Evolutionary conservation across 2,113 vertebrate genomes (phyloP), one percentile per base, ranked within the genome.

Genomic region (Pristiophorus japonicus): DNA sequence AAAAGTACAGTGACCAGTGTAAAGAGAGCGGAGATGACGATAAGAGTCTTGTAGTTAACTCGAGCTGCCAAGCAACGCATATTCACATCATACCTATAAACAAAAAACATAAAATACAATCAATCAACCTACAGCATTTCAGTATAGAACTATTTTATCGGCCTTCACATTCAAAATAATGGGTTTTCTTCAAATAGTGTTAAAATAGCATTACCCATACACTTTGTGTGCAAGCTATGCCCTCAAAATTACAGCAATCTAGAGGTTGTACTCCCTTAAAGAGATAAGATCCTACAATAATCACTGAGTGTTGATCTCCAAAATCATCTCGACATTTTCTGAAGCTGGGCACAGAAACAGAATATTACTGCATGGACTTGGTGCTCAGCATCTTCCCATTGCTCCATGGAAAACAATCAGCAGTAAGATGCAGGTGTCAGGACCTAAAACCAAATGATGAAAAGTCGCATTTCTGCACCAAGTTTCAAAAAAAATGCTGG

Each of bases 51-150:
- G 97, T 99, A 99, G 98, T 98, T 99, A 96, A 99, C 98, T 96
- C 99, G 98, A 96, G 98, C 98, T 96, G 98, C 98, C 97, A 99
- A 97, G 98, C 98, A 99, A 97, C 99, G 99, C 99, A 99, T 99
- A 98, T 98, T 99, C 97, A 98, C 96, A 97, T 97, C 98, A 98
- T 97, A 97, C 98, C 99, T 99, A 96, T 3, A 1, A 95, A 95
- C 51, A 73, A 96, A 2, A 1, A 95, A 95, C 51, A 73, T 94
- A 81, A 96, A 96, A 96, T 96, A 95, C 96, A 59, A 34, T 55
- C n/a, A 96, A 90, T 90, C 87, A 90, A 30, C 51, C 4, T 30
- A 12, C 27, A 18, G 27, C 12, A 14, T 59, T 51, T 62, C 47
- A 90, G 47, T n/a, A 51, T n/a, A 14, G 24, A 66, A 67, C 27